Base-by-base conservation (phyloP, 2,888 invertebrate genomes). In the Eugnorisma glareosa region DNA sequence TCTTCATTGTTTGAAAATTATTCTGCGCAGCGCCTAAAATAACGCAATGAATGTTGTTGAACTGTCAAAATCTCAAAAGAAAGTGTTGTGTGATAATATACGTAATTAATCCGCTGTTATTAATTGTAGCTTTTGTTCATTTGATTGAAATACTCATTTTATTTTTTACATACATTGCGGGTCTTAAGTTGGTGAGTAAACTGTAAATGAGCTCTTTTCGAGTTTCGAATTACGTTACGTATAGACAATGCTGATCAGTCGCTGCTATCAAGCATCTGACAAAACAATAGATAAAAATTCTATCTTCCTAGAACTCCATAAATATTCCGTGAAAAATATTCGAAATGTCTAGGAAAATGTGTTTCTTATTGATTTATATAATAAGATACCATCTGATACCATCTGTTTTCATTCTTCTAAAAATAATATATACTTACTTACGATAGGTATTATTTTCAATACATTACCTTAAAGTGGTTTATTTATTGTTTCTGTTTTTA, bases 271-370 rank as follows among this genome's bases (percentile, higher is more conserved):
- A 11, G 45, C 18, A 37, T 37, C 70, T 48, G 48, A 77, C 43
- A 79, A 3, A 61, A 51, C 43, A 66, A 77, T 67, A 43, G 73
- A 77, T 77, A 28, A 80, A 28, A 61, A 28, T 43, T 63, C 15
- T 15, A 10, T 35, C 31, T 37, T 15, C n/a, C 21, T 24, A 40
- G 15, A 66, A 59, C 21, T 28, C n/a, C 24, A 35, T 77, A 66
- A 81, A 66, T 66, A 57, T 35, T 57, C 8, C 51, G 28, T n/a
- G 63, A 45, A 40, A 43, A 71, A 71, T 40, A 64, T 64, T 64
- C 45, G n/a, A 48, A 63, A 67, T 70, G 61, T 40, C 43, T 45
- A 28, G 10, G 13, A 37, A 37, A 54, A 54, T 15, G n/a, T 24
- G 1, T 59, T 18, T 40, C n/a, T 57, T 61, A 8, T 68, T 48